Percentiles rank a stretch among this genome's conserved stretches.
Evolutionary conservation across 1,140 invertebrate species (phyloP).

Genomic region (Leptinotarsa texana): DNA sequence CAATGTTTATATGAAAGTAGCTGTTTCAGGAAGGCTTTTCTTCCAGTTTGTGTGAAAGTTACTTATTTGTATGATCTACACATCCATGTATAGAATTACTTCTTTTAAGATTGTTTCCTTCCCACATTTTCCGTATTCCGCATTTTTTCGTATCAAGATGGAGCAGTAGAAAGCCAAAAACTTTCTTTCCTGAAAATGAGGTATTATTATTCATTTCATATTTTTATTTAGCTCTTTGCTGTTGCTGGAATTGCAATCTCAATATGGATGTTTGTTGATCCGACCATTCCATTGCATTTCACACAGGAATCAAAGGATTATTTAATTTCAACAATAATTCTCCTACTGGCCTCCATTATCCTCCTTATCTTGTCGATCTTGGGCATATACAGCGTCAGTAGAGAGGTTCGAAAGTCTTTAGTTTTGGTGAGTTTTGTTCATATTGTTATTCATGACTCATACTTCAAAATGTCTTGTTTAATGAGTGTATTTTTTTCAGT

Average conservation of each 20-base stretch:
- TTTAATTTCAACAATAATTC: slow-evolving; percentile 72
- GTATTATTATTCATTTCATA: neutral
- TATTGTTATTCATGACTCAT: too few species aligned
- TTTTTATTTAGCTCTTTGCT: slow-evolving; percentile 71
- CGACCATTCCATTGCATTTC: slow-evolving; percentile 71
- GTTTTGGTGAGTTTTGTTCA: slow-evolving; percentile 65
- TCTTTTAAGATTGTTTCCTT: too few species aligned
- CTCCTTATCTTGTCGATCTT: slow-evolving; percentile 86
- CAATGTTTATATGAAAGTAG: too few species aligned
- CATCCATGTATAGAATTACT: too few species aligned
- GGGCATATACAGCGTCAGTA: slow-evolving; percentile 87
- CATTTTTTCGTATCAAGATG: too few species aligned
- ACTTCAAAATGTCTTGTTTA: slow-evolving; percentile 37
- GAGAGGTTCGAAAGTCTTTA: slow-evolving; percentile 86
- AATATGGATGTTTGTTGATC: slow-evolving; percentile 78
- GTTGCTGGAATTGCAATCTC: slow-evolving; percentile 66
- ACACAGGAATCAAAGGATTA: slow-evolving; percentile 71
- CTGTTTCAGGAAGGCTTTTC: too few species aligned
- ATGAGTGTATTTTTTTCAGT: slow-evolving; percentile 57
- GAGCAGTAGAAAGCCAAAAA: too few species aligned
- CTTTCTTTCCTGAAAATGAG: too few species aligned
- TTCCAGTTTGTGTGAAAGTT: too few species aligned
- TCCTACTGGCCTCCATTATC: slow-evolving; percentile 77
- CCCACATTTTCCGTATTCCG: too few species aligned
- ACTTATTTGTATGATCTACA: too few species aligned